phyloP scores from a whole-genome alignment of 2,113 vertebrate genomes.

The Felis chaus region DNA sequence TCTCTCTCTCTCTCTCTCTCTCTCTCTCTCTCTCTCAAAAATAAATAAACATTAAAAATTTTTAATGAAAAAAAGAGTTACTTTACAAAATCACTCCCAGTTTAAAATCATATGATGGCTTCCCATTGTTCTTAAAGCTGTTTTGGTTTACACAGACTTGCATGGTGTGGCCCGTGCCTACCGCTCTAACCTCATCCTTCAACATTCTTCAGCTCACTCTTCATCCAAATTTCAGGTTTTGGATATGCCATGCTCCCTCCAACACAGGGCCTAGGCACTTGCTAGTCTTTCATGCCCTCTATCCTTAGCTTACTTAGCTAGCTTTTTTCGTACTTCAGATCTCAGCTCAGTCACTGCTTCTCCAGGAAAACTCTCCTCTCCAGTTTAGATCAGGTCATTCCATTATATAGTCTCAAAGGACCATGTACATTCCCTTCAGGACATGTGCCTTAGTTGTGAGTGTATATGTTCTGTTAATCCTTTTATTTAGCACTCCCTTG shows the following conservation, averaged over 20 bases:
- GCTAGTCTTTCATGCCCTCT: neutral
- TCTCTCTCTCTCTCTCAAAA: too few relatives aligned
- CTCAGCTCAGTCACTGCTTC: neutral
- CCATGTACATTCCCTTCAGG: neutral
- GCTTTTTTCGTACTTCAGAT: neutral
- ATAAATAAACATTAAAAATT: too few relatives aligned
- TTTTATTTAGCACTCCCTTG: neutral
- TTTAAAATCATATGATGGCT: neutral
- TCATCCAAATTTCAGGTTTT: neutral
- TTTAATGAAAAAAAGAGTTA: neutral
- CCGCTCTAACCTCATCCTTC: neutral
- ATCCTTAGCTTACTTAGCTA: neutral
- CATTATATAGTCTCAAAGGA: neutral
- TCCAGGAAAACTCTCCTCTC: neutral
- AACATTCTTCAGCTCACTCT: neutral
- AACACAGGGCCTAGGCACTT: neutral
- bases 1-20: too few relatives aligned
- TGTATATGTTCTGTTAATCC: neutral
- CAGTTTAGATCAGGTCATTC: neutral
- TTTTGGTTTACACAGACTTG: neutral
- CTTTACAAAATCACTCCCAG: neutral
- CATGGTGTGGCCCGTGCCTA: neutral
- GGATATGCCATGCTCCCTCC: neutral
- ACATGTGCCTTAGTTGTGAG: neutral
- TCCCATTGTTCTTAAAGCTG: neutral